phyloP scores from a whole-genome alignment of 64 coral and sea anemone genomes.

The Porites lutea region DNA sequence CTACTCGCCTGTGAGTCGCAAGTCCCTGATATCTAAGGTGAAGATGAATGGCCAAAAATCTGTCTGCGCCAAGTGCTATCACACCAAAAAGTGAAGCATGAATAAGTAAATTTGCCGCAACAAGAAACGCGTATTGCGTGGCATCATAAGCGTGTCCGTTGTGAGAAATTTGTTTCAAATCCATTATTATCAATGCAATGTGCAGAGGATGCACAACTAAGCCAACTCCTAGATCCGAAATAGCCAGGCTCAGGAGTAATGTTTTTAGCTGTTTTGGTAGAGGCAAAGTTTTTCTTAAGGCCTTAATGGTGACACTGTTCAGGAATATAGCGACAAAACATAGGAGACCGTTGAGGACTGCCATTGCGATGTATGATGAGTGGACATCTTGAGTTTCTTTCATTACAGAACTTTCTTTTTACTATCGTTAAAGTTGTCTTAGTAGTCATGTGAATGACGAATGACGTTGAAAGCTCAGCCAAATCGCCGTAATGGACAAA shows the following conservation, averaged over 20 bases:
- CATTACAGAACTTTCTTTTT: not conserved
- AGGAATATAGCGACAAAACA: not conserved
- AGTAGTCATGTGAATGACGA: too few relatives aligned
- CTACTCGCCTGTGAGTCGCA: not conserved
- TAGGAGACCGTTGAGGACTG: not conserved
- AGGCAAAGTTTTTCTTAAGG: not conserved
- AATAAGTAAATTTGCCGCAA: not conserved
- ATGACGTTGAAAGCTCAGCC: too few relatives aligned
- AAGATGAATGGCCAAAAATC: conserved; percentile 7
- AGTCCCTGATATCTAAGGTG: conserved; percentile 8
- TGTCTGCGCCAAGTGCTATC: not conserved
- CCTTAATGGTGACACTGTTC: not conserved
- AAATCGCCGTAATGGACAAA: too few relatives aligned
- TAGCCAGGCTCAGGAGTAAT: not conserved
- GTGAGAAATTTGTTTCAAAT: not conserved
- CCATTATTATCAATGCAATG: not conserved
- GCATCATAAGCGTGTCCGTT: not conserved
- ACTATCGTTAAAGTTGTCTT: too few relatives aligned
- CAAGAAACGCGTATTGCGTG: not conserved
- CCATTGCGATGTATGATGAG: not conserved
- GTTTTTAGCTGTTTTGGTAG: not conserved
- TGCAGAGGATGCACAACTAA: not conserved
- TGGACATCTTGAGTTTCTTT: not conserved
- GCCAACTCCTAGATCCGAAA: not conserved
- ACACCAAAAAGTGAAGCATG: not conserved